A percentile compares a stretch with the other conserved stretches of the same genome.
These are phyloP conservation scores for Leptinotarsa rubiginosa DNA, from an alignment of 2,888 invertebrate genomes.

Conservation along the genomic window DNA sequence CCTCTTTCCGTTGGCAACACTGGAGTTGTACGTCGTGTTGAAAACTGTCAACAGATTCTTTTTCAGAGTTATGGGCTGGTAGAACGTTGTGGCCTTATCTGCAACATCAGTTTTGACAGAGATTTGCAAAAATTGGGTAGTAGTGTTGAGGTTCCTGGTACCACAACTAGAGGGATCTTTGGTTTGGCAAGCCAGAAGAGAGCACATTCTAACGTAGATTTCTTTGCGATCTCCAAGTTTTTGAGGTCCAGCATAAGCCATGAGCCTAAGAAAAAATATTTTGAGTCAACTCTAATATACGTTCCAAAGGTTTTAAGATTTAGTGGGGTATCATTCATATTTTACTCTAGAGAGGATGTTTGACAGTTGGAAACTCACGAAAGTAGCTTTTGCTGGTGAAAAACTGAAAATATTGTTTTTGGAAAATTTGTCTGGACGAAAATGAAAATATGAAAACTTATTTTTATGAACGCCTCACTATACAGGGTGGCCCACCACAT, in stretches of 20 bases:
- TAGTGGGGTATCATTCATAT: no score
- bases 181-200: constrained; percentile 49
- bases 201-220: constrained; percentile 46
- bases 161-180: constrained; percentile 49
- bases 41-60: constrained; percentile 43
- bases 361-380: no score
- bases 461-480: no score
- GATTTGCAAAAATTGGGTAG: constrained; percentile 47
- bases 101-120: constrained; percentile 43
- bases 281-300: not conserved
- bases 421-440: no score
- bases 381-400: no score
- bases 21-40: constrained; percentile 43
- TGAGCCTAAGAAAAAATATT: constrained; percentile 24
- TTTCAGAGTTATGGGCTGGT: constrained; percentile 48
- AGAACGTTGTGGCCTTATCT: constrained; percentile 39
- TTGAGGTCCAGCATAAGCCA: constrained; percentile 47
- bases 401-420: no score
- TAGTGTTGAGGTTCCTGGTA: constrained; percentile 37
- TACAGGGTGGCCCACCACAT: no score
- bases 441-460: no score
- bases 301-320: not conserved
- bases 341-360: no score
- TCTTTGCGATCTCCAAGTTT: constrained; percentile 21
- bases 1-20: constrained; percentile 25